phyloP scores from a whole-genome alignment of 2,888 invertebrate species.

The Brachyptera risi region DNA sequence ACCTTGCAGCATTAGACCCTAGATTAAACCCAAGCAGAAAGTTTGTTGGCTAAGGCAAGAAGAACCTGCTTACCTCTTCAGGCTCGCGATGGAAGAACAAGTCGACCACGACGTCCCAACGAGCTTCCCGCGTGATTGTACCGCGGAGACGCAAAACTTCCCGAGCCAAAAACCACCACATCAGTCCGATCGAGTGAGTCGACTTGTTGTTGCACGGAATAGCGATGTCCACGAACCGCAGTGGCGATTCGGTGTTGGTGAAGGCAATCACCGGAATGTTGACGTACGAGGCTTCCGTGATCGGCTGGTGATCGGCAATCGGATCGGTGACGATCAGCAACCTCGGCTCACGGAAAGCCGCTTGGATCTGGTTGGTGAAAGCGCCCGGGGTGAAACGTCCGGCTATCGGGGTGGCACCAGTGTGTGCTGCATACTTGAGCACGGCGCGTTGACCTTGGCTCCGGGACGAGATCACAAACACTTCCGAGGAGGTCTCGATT shows the following conservation, averaged over 20 bases:
- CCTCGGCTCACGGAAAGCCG: conserved; percentile 97
- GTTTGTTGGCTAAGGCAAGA: background rate
- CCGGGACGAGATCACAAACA: conserved; percentile 95
- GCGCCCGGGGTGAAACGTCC: conserved; percentile 99
- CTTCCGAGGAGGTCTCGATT: conserved; percentile 95
- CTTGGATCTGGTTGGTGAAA: conserved; percentile 92
- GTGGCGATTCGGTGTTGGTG: conserved; percentile 95
- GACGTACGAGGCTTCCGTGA: conserved; percentile 98
- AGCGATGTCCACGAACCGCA: conserved; percentile 95
- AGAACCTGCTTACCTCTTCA: conserved; percentile 63
- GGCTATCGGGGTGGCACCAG: conserved; percentile 97
- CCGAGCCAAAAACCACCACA: conserved; percentile 99
- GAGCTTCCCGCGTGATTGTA: conserved; percentile 81
- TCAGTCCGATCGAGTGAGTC: conserved; percentile 91
- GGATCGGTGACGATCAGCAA: conserved; percentile 96
- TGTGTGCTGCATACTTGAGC: conserved; percentile 96
- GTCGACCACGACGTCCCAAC: conserved; percentile 98
- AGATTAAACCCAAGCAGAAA: background rate
- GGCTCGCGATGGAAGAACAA: conserved; percentile 99
- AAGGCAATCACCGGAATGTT: conserved; percentile 99
- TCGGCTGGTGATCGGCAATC: conserved; percentile 89
- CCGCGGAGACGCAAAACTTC: conserved; percentile 92
- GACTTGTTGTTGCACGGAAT: conserved; percentile 99
- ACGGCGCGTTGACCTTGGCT: conserved; percentile 96
- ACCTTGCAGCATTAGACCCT: too few species aligned